Base-by-base conservation (phyloP, 1,140 invertebrate genomes). In the Sipha flava region DNA sequence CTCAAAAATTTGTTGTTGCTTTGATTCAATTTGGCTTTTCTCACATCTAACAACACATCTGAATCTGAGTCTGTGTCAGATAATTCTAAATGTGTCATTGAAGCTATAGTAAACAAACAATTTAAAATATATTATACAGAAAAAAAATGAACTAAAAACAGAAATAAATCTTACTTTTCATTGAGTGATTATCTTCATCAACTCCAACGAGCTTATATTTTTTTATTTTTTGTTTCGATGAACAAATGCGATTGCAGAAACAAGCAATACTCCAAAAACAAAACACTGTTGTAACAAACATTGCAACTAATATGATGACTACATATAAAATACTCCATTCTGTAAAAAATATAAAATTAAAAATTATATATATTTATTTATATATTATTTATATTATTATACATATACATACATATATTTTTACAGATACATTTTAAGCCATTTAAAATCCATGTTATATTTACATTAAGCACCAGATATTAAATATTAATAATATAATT, bases 281-380 rank as follows among this genome's bases (percentile, higher is more conserved):
- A 40, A 89, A 90, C 29, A 90, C 88, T 57, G 92, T 85, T 72
- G 89, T 85, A 1, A 94, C 83, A 40, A 93, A 86, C 26, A 90
- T 81, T 34, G 90, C 87, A 77, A 94, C 88, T 26, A 91, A 85
- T 54, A 91, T 90, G 75, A 96, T 91, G 81, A 93, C 90, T 3
- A 95, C 93, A 84, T 96, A 95, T 16, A 96, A 86, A 81, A 95
- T 91, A 82, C 93, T 95, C 94, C 94, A 96, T 86, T 93, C 92
- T 93, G 83, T 70, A 1, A 29, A 47, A 66, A 66, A 43, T n/a
- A n/a, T n/a, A n/a, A n/a, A n/a, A n/a, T n/a, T n/a, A 40, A 16
- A 23, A 23, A 7, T 45, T 23, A 26, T 26, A 26, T 26, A 23
- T 9, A 29, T 26, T 34, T 2, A 43, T 23, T 23, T 52, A 52